Base-by-base conservation (phyloP, 1,140 invertebrate genomes). In the Pinna nobilis region DNA sequence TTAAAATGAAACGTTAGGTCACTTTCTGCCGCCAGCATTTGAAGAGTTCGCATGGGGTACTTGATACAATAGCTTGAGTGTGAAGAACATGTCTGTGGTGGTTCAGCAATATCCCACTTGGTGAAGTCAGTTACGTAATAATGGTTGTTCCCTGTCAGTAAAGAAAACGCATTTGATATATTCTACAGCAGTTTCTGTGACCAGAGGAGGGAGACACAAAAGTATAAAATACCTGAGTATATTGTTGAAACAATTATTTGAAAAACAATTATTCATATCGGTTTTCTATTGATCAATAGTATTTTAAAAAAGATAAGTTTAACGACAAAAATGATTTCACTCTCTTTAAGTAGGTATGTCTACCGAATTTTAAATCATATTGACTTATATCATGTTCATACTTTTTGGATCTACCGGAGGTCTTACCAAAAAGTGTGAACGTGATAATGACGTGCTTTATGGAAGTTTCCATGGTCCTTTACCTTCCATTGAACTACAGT, bases 1-100 rank as follows among this genome's bases (percentile, higher is more conserved):
- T 68, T 30, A 41, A 74, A 47, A 37, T 66, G 70, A 61, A 70
- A 76, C 13, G 37, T 25, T 4, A 33, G 49, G 20, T 55, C 65
- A 0, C 35, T 13, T 18, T 60, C n/a, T 6, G 61, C 28, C 25
- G 69, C 66, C 11, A 70, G 47, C 6, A 30, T 44, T 7, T 76
- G 47, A 23, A 76, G 28, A 28, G n/a, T 18, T 32, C 7, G 28
- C 1, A 79, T 25, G 11, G 73, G 69, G 25, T 73, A 70, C 11
- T 60, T 39, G 23, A 68, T 55, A 35, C 73, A 76, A 28, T 28
- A 32, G 18, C 41, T 50, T 1, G 2, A 37, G 0, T 28, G 33
- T 39, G 9, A 23, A 65, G 47, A 39, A 53, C 35, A 37, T 2
- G 47, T 20, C 1, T 55, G 3, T n/a, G 3, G 30, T 37, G 55